Evolutionary conservation across 2,888 invertebrate genomes (phyloP), one percentile per base, ranked within the genome.

Genomic region (Adela reaumurella): DNA sequence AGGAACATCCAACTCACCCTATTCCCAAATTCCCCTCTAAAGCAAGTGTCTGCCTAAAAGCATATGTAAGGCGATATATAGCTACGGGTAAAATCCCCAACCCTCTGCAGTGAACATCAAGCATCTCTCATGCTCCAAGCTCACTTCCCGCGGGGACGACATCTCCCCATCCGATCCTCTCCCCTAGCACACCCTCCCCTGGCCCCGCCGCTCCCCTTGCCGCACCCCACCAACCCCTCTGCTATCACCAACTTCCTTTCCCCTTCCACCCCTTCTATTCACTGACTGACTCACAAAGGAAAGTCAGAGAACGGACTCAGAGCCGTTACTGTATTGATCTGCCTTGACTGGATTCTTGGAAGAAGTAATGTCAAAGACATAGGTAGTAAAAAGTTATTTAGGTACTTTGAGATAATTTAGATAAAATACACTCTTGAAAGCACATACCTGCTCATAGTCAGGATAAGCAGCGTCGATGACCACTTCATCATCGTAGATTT

Each of bases 401-500:
- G 19, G 17, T 18, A 3, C 17, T 8, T 8, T 8, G 24, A 24
- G 24, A 24, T 11, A 44, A 46, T 17, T 6, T 10, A 45, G 20
- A 8, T 20, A 45, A 35, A 35, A 49, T 17, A 17, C 10, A 14
- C 11, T 42, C 42, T 29, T 2, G 24, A 24, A 24, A 6, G 24
- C 5, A 67, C 70, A 65, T 61, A 80, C 80, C 70, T 53, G 43
- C 24, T 79, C 77, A 65, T 58, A 61, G 49, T 70, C 70, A 57
- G 68, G 68, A 55, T 80, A 80, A 56, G 70, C 66, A 14, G 71
- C 74, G 67, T 80, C 80, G 65, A 80, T 79, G 54, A 68, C 65
- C 59, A 80, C 76, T 64, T 78, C 81, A 70, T 79, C 79, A 67
- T 79, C 78, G 70, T 78, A 77, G 42, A 65, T 67, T 53, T 72